Evolutionary conservation across 2,797 vertebrate genomes (phyloP).

Genomic region (Salarias fasciatus): DNA sequence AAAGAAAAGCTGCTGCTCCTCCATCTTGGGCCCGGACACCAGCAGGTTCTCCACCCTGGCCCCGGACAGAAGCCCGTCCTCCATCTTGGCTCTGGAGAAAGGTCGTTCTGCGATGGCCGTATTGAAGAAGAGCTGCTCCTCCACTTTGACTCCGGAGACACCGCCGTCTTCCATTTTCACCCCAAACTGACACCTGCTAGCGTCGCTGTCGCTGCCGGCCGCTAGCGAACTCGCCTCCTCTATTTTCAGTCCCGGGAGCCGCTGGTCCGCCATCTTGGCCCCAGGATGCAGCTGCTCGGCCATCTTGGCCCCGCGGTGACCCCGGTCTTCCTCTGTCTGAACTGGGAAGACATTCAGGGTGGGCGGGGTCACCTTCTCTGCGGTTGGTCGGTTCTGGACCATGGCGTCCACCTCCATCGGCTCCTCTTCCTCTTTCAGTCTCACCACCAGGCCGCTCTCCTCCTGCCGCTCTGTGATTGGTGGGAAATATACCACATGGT

Average conservation of each 20-base stretch:
- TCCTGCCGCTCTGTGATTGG: conserved; percentile 70
- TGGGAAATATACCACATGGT: conserved; percentile 11
- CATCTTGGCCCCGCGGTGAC: conserved; percentile 2
- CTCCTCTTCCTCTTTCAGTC: conserved; percentile 77
- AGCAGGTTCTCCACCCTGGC: conserved; percentile 37
- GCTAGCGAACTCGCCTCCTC: conserved; percentile 27
- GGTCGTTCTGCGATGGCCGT: conserved; percentile 38
- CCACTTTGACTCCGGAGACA: conserved; percentile 13
- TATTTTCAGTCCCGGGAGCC: conserved; percentile 39
- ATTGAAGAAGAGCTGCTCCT: conserved; percentile 31
- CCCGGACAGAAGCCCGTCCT: conserved; percentile 29
- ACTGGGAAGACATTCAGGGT: conserved; percentile 15
- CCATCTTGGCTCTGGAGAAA: conserved; percentile 23
- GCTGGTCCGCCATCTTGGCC: conserved; percentile 50
- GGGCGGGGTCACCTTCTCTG: conserved; percentile 13
- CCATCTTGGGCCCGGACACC: conserved; percentile 11
- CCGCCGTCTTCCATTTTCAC: conserved; percentile 38
- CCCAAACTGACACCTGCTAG: conserved; percentile 33
- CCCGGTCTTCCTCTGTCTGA: conserved; percentile 55
- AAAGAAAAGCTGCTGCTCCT: conserved; percentile 31
- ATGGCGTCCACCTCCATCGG: conserved; percentile 57
- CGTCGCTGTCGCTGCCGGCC: neutral
- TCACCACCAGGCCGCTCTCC: conserved; percentile 39
- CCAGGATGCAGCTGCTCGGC: conserved; percentile 16
- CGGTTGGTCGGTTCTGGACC: conserved; percentile 24